phyloP scores from a whole-genome alignment of 2,113 vertebrate species.

The Marmota flaviventris region DNA sequence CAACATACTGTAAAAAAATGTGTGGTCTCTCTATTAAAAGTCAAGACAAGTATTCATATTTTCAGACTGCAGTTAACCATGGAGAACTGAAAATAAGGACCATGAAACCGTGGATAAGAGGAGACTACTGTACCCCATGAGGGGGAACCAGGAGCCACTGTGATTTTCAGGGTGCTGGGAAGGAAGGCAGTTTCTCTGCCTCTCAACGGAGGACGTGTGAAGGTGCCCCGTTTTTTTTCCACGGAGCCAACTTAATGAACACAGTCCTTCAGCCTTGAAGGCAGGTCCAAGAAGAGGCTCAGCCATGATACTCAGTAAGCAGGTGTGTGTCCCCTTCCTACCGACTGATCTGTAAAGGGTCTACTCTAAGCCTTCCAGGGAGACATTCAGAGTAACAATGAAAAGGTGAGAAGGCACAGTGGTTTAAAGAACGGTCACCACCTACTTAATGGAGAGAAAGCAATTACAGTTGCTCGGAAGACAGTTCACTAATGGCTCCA shows the following conservation, averaged over 20 bases:
- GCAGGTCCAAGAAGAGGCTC: neutral
- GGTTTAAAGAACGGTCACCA: constrained; percentile 43
- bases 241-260: neutral
- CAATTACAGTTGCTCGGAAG: constrained; percentile 55
- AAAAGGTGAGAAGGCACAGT: constrained; percentile 78
- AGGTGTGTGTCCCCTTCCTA: rapidly evolving
- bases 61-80: neutral
- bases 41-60: neutral
- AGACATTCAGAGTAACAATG: neutral
- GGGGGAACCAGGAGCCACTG: neutral
- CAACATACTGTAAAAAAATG: neutral
- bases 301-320: too few species aligned
- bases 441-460: constrained; percentile 21
- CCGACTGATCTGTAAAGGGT: neutral
- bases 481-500: constrained; percentile 23
- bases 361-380: neutral
- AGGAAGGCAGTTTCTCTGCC: neutral
- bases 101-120: neutral
- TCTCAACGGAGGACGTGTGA: neutral
- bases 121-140: neutral
- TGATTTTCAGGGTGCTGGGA: neutral
- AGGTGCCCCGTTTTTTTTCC: neutral
- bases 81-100: neutral
- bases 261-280: too few species aligned
- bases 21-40: neutral